phyloP scores from a whole-genome alignment of 1,140 invertebrate genomes.

The Anthonomus grandis region DNA sequence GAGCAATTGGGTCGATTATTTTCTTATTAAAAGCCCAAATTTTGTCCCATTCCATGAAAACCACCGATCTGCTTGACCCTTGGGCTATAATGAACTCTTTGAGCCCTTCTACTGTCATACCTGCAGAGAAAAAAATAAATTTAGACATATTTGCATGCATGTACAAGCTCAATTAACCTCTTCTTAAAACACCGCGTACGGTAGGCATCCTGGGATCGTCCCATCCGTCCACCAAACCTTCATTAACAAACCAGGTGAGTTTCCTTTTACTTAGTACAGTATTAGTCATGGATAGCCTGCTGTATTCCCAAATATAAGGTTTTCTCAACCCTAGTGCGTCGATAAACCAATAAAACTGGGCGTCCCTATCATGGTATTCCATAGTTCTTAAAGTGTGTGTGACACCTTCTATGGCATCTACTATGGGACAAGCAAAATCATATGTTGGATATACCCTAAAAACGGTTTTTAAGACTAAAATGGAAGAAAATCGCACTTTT shows the following conservation, averaged over 20 bases:
- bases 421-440: slow-evolving; percentile 99
- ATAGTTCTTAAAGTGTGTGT: slow-evolving; percentile 97
- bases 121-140: neutral
- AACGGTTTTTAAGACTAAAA: neutral
- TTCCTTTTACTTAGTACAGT: slow-evolving; percentile 97
- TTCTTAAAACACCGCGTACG: slow-evolving; percentile 89
- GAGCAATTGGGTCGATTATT: slow-evolving; percentile 89
- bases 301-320: slow-evolving; percentile 95
- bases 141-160: neutral
- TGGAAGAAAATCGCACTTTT: slow-evolving; percentile 47
- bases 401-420: slow-evolving; percentile 95
- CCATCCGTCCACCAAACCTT: slow-evolving; percentile 95
- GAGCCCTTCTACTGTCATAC: slow-evolving; percentile 95
- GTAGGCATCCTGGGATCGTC: slow-evolving; percentile 99
- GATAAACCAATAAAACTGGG: slow-evolving; percentile 97
- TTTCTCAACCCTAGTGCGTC: slow-evolving; percentile 82
- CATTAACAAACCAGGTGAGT: slow-evolving; percentile 95
- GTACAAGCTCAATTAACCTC: slow-evolving; percentile 54
- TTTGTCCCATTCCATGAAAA: slow-evolving; percentile 99
- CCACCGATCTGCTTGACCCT: slow-evolving; percentile 94
- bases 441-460: slow-evolving; percentile 98
- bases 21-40: slow-evolving; percentile 99
- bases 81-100: slow-evolving; percentile 99
- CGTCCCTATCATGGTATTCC: slow-evolving; percentile 97
- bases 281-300: slow-evolving; percentile 88